Conservation (phyloP, 2,113 vertebrate species). For the Struthio camelus region DNA sequence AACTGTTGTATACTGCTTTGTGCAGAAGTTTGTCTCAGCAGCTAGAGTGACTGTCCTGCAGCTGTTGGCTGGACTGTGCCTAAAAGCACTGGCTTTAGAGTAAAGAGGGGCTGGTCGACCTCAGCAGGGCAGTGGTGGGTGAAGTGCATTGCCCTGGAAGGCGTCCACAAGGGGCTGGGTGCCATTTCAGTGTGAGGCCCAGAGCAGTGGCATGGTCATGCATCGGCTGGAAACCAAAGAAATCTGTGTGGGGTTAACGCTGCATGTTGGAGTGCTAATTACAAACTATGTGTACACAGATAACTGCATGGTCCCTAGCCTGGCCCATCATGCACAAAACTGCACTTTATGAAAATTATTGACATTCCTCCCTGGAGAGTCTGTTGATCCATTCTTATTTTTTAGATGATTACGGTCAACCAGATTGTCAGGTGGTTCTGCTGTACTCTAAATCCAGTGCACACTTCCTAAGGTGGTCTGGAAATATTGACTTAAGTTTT, state of each 20-base stretch:
- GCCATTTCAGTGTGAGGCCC: no score
- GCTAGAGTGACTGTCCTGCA: accelerated
- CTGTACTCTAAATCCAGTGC: not conserved
- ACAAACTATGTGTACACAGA: accelerated
- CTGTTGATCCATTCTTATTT: not conserved
- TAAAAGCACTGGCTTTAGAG: not conserved
- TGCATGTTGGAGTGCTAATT: accelerated
- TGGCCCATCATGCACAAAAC: not conserved
- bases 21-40: not conserved
- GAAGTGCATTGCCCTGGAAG: accelerated
- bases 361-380: not conserved
- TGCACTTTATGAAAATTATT: not conserved
- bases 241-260: not conserved
- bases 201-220: not conserved
- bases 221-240: not conserved
- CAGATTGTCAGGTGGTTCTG: not conserved
- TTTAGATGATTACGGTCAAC: not conserved
- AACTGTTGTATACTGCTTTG: not conserved
- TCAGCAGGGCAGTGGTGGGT: not conserved
- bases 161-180: not conserved
- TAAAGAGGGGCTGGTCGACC: not conserved
- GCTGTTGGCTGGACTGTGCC: not conserved
- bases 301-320: not conserved
- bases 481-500: not conserved
- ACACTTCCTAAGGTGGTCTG: not conserved